Evolutionary conservation across 2,797 vertebrate species (phyloP), one percentile per base, ranked within the genome.

Genomic region (Cygnus olor): DNA sequence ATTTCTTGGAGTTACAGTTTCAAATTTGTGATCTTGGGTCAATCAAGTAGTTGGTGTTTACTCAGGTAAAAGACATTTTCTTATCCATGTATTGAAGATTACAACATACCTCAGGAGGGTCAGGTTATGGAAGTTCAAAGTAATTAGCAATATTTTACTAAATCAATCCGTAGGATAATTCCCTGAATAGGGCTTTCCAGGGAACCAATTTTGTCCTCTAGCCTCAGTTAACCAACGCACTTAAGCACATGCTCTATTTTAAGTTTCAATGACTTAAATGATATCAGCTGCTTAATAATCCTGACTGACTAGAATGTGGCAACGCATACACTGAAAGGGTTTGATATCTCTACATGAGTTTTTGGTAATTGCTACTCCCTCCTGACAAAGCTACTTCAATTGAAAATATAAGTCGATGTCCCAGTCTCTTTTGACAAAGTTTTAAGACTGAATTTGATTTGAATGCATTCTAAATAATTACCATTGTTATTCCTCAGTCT

Each of bases 121-220:
- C 20, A 38, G 49, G 14, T 74, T 80, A 38, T 24, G 58, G 38
- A 89, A 58, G 25, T 90, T 91, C 72, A 88, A 77, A 94, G 36
- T 58, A 85, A 93, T 94, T 88, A 88, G 8, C 28, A 81, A 69
- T 57, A 83, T 49, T 88, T 79, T 71, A 71, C 22, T 44, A 69
- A 69, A 81, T 85, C 54, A 83, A 11, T 53, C 47, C 13, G 36
- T 42, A 38, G 32, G 36, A 25, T 64, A 64, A 42, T 90, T 88
- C 15, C 8, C 45, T 47, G 16, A 56, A 58, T 40, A 69, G 9
- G 1, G 2, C 2, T 61, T 80, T 28, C 42, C 22, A n/a, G 15
- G 25, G 12, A 93, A 95, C 80, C 85, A 71, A 78, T 83, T 89
- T 78, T 61, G 14, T 56, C 15, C 32, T 57, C 11, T 17, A 81